Evolutionary conservation across 1,140 invertebrate species (phyloP).

Genomic region (Arctopsyche grandis): DNA sequence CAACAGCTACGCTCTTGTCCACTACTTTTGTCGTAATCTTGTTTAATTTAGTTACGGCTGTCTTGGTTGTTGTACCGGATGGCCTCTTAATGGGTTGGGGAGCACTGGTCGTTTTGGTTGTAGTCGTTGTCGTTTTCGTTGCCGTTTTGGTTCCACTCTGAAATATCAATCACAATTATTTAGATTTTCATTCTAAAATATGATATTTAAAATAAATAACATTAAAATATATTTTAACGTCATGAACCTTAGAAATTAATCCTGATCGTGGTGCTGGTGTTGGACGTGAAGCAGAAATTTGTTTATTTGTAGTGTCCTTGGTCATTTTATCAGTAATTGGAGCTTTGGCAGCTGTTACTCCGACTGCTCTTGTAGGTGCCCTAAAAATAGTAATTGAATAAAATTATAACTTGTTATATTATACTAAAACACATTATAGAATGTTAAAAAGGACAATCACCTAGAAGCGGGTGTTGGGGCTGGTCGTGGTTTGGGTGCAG

Average conservation of each 20-base stretch:
- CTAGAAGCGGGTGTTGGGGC: conserved; percentile 23
- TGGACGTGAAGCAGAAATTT: conserved; percentile 65
- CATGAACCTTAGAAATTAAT: conserved; percentile 35
- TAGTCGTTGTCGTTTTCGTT: conserved; percentile 51
- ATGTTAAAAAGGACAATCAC: neutral
- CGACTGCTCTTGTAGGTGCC: conserved; percentile 48
- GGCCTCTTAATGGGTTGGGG: conserved; percentile 56
- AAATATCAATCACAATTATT: conserved; percentile 32
- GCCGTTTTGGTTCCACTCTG: conserved; percentile 47
- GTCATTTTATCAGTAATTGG: conserved; percentile 68
- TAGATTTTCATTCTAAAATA: too few species aligned
- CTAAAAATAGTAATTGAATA: conserved; percentile 28
- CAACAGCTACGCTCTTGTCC: conserved; percentile 51
- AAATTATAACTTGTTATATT: neutral
- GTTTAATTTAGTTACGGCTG: conserved; percentile 61
- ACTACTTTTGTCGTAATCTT: conserved; percentile 48
- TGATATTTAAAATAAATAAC: conserved; percentile 1
- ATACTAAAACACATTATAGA: neutral
- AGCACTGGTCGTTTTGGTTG: conserved; percentile 54
- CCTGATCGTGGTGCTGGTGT: conserved; percentile 52
- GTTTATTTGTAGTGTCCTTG: conserved; percentile 71
- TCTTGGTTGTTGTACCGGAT: conserved; percentile 58
- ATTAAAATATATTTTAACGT: conserved; percentile 34
- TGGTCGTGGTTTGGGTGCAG: conserved; percentile 27
- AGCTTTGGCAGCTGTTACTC: conserved; percentile 53